phyloP scores from a whole-genome alignment of 2,888 invertebrate genomes.

The Mantis religiosa region DNA sequence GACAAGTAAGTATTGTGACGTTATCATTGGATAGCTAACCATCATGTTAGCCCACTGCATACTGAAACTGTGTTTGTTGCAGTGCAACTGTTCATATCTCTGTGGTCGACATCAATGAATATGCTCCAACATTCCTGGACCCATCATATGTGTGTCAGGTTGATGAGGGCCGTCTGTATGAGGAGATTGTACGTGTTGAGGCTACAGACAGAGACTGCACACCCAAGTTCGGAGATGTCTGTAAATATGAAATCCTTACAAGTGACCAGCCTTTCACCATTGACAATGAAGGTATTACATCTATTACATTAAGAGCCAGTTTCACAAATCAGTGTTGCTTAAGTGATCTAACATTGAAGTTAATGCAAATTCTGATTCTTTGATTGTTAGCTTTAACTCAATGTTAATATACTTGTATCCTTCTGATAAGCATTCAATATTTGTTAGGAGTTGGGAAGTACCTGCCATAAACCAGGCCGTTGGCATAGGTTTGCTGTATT shows the following conservation, averaged over 20 bases:
- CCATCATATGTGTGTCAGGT: slow-evolving; percentile 85
- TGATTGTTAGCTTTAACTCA: too few relatives aligned
- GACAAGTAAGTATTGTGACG: slow-evolving; percentile 58
- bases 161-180: slow-evolving; percentile 86
- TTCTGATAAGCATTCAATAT: too few relatives aligned
- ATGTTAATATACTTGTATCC: too few relatives aligned
- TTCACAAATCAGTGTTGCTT: too few relatives aligned
- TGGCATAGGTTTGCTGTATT: too few relatives aligned
- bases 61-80: slow-evolving; percentile 37
- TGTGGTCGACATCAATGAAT: slow-evolving; percentile 94
- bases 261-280: slow-evolving; percentile 87
- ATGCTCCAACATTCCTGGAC: slow-evolving; percentile 86
- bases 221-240: slow-evolving; percentile 91
- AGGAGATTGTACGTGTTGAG: slow-evolving; percentile 85
- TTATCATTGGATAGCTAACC: too few relatives aligned
- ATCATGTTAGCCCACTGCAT: slow-evolving; percentile 22
- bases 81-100: slow-evolving; percentile 91
- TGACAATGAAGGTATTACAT: slow-evolving; percentile 72
- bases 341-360: too few relatives aligned
- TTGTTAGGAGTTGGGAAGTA: too few relatives aligned
- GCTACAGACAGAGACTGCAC: slow-evolving; percentile 93
- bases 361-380: too few relatives aligned
- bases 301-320: too few relatives aligned
- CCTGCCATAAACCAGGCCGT: too few relatives aligned
- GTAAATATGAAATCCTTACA: slow-evolving; percentile 94